Evolutionary conservation across 2,113 vertebrate genomes (phyloP), one percentile per base, ranked within the genome.

Genomic region (Shinisaurus crocodilurus): DNA sequence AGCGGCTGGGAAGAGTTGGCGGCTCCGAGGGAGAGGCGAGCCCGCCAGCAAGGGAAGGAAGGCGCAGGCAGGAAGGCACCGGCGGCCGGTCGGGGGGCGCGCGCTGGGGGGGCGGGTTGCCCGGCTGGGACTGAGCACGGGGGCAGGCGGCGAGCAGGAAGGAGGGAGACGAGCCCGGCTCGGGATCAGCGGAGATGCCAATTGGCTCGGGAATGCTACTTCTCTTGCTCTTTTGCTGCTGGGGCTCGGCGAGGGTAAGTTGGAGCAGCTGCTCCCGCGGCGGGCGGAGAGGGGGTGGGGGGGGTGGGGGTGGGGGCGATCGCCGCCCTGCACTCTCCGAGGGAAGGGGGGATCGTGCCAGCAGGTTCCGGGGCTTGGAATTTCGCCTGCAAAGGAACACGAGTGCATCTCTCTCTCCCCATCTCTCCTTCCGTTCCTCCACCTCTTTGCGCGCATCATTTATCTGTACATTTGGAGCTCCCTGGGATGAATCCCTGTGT

Each of bases 171-270:
- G 16, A 40, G 85, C 89, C 91, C 20, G 82, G 91, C 75, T 45
- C 88, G 86, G 74, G 74, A 67, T 86, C 93, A 54, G 95, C 89
- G 92, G 96, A 87, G 45, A 97, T 96, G 95, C 89, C 91, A 65
- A 43, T 82, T 87, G 94, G 93, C 90, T 88, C 57, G 12, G 65
- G 91, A 86, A 82, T 90, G 93, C 91, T 92, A 57, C 92, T 95
- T 87, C 91, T 95, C 91, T 94, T 95, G 79, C 81, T 94, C 45
- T 70, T 87, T 5, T 77, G 84, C 92, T 86, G 92, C 76, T 92
- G 94, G 60, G 88, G 94, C 92, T 93, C 94, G 81, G 96, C 94
- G 90, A 79, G 94, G 96, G 96, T 97, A 94, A 97, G 96, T 96
- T 94, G 86, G 82, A 83, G 37, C 70, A 63, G 72, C 82, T 3